Base-by-base conservation (phyloP, 2,797 vertebrate species). In the Poecilia wingei region DNA sequence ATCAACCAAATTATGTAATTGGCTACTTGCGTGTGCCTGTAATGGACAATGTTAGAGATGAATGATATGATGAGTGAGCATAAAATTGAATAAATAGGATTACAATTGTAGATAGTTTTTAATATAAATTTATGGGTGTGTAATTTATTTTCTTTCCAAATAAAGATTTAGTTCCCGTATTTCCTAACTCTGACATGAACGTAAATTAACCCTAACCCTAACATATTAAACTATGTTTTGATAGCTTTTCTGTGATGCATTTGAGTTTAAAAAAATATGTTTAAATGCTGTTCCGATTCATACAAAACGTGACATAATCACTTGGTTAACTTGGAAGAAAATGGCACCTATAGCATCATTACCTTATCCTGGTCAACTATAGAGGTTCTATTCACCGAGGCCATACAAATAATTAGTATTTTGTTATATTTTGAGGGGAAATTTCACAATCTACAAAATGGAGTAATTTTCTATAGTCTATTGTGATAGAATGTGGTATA, bases 141-240 rank as follows among this genome's bases (percentile, higher is more conserved):
- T 86, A 77, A 28, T 47, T 2, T 70, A 39, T 84, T 64, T 47
- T 25, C 31, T 45, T 72, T 18, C 22, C 4, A 71, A 55, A 28
- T 33, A 33, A 4, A 77, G 69, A 68, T 31, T 46, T 59, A 18
- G 6, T 46, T 18, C 2, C 36, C 31, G 12, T 9, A 22, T 73
- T 79, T 84, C 80, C 82, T 70, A 90, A 80, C 74, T 14, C 57
- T 49, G 77, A 81, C 43, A 82, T 61, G 55, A 77, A 33, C 28
- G 3, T 33, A 82, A 74, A 84, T n/a, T 59, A 31, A 31, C 31
- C 31, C 31, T 31, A 31, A 31, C 31, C 31, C 31, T 31, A 31
- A 31, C 31, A 31, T 59, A 1, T 59, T 59, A 5, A 31, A 14
- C 55, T 28, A n/a, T 57, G n/a, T 59, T 31, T 59, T 31, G 10